Percentiles rank a stretch among this genome's conserved stretches.
Evolutionary conservation across 1,140 invertebrate species (phyloP).

Genomic region (Penaeus indicus): DNA sequence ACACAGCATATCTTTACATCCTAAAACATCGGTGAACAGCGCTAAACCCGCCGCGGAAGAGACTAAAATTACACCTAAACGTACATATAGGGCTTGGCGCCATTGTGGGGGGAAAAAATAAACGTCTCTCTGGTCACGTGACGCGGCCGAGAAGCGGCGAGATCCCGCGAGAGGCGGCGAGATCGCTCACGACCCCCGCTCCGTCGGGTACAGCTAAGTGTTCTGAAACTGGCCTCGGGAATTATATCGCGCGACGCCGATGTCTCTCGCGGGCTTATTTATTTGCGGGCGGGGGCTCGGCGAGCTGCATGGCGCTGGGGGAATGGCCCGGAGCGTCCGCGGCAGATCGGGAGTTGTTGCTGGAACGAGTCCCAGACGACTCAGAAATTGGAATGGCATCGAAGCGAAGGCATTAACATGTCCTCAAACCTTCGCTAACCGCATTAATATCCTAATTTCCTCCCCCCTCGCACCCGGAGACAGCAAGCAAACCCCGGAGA

Average conservation of each 20-base stretch:
- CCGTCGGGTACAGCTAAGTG: not conserved
- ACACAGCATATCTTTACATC: constrained; percentile 64
- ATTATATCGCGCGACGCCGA: constrained; percentile 23
- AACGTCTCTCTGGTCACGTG: constrained; percentile 75
- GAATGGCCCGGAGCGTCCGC: too few relatives aligned
- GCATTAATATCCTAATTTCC: too few relatives aligned
- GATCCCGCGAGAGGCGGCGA: constrained; percentile 65
- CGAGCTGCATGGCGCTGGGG: too few relatives aligned
- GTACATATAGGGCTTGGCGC: constrained; percentile 73
- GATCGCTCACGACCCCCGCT: constrained; percentile 23
- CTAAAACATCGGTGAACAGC: constrained; percentile 61
- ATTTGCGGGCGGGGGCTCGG: too few relatives aligned
- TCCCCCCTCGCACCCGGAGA: too few relatives aligned
- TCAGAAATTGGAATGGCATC: too few relatives aligned
- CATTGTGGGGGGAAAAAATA: constrained; percentile 76
- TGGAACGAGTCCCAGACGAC: too few relatives aligned
- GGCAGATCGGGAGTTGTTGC: too few relatives aligned
- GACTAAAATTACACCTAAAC: constrained; percentile 69
- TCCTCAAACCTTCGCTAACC: too few relatives aligned
- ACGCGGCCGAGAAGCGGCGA: constrained; percentile 70
- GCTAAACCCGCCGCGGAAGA: constrained; percentile 71
- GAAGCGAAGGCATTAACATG: too few relatives aligned
- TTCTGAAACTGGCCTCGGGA: constrained; percentile 4
- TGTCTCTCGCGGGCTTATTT: too few relatives aligned
- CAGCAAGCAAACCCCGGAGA: too few relatives aligned